A percentile compares a stretch with the other conserved stretches of the same genome.
Conservation (phyloP, 2,797 vertebrate genomes). For the Pampus argenteus region DNA sequence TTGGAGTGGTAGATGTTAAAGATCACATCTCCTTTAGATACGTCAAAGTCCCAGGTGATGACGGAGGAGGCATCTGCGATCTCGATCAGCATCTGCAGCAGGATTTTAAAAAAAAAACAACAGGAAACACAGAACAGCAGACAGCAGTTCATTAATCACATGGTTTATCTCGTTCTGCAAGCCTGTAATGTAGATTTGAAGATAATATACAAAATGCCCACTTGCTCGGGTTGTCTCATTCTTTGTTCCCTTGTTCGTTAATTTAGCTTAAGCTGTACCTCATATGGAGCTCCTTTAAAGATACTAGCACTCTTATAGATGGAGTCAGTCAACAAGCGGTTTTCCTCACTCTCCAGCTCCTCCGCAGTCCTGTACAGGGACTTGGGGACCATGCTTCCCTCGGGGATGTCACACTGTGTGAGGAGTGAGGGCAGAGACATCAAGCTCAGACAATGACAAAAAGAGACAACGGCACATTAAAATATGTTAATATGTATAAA, state of each 20-base stretch:
- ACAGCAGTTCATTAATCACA: slow-evolving; percentile 12
- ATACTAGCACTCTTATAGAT: slow-evolving; percentile 95
- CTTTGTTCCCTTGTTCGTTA: background rate
- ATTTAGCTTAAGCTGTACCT: slow-evolving; percentile 81
- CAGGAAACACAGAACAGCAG: slow-evolving; percentile 9
- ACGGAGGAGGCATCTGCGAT: slow-evolving; percentile 93
- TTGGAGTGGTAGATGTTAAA: slow-evolving; percentile 97
- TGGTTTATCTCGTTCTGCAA: background rate
- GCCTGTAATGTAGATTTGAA: slow-evolving; percentile 24
- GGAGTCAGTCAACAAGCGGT: slow-evolving; percentile 91
- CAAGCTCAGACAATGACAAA: background rate
- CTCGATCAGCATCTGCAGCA: slow-evolving; percentile 89
- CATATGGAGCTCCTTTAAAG: slow-evolving; percentile 94
- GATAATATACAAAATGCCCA: no score
- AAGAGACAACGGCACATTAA: background rate
- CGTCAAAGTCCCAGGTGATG: slow-evolving; percentile 98
- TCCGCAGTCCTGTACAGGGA: slow-evolving; percentile 93
- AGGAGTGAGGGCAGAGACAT: background rate
- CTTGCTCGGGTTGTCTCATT: background rate
- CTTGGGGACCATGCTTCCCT: slow-evolving; percentile 94
- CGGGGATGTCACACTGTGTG: slow-evolving; percentile 92
- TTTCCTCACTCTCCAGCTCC: slow-evolving; percentile 91
- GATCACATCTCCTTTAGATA: slow-evolving; percentile 93
- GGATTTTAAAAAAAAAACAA: slow-evolving; percentile 8
- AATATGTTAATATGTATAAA: no score